These are phyloP conservation scores for Dichetophora obliterata DNA, from an alignment of 2,888 invertebrate genomes.

Conservation along the genomic window DNA sequence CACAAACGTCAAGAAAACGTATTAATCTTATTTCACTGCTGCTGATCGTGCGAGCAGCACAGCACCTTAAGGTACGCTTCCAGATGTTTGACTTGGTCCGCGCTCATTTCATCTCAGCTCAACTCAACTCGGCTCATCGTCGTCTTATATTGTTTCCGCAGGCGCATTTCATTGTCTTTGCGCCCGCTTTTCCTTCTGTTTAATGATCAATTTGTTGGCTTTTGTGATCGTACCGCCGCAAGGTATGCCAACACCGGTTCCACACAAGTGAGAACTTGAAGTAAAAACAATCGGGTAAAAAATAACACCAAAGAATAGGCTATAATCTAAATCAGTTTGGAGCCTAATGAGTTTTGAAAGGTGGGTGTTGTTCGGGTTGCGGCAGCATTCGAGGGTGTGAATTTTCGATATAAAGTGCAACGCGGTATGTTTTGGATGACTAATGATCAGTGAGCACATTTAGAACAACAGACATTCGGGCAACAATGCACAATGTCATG, in stretches of 20 bases:
- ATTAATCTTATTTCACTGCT: constrained; percentile 53
- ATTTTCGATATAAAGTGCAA: constrained; percentile 19
- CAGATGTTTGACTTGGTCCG: constrained; percentile 41
- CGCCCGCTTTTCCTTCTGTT: constrained; percentile 52
- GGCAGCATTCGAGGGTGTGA: constrained; percentile 28
- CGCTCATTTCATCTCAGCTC: not conserved
- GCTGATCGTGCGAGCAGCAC: constrained; percentile 21
- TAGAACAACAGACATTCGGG: constrained; percentile 27
- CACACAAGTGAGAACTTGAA: not conserved
- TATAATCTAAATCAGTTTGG: constrained; percentile 36
- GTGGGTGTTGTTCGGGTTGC: constrained; percentile 42
- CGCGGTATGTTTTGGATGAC: constrained; percentile 10
- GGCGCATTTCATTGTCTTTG: constrained; percentile 41
- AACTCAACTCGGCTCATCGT: not conserved
- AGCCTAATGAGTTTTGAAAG: constrained; percentile 46
- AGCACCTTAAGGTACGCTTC: constrained; percentile 45
- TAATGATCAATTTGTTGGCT: constrained; percentile 54
- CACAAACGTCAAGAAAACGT: constrained; percentile 50
- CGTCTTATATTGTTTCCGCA: constrained; percentile 27
- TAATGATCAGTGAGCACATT: constrained; percentile 17
- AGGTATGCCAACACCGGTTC: not conserved
- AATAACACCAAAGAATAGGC: constrained; percentile 13
- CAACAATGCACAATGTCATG: constrained; percentile 11
- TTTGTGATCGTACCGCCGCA: constrained; percentile 53
- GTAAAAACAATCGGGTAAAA: not conserved